Evolutionary conservation across 1,140 invertebrate species (phyloP).

Genomic region (Bombus vancouverensis): DNA sequence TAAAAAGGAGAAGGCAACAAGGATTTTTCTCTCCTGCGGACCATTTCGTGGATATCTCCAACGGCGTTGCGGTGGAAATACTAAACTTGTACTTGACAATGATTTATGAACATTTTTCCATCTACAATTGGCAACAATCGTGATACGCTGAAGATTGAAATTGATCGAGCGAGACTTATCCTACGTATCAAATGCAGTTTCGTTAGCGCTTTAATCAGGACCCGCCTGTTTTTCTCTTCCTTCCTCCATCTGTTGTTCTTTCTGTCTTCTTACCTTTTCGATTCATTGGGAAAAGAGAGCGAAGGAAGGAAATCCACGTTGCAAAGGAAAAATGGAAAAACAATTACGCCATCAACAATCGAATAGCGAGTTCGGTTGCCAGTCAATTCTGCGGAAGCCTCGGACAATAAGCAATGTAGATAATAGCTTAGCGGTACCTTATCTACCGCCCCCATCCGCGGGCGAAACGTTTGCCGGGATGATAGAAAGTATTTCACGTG

Average conservation of each 20-base stretch:
- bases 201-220: conserved; percentile 45
- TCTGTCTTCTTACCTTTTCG: not conserved
- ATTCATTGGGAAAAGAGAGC: not conserved
- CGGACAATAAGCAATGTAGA: conserved; percentile 59
- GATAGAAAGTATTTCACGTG: conserved; percentile 60
- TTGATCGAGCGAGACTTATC: conserved; percentile 55
- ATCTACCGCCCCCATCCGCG: conserved; percentile 17
- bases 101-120: conserved; percentile 53
- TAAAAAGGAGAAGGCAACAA: not conserved
- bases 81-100: conserved; percentile 49
- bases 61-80: not conserved
- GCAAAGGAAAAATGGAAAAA: conserved; percentile 34
- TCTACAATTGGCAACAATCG: conserved; percentile 37
- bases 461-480: conserved; percentile 50
- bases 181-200: conserved; percentile 18
- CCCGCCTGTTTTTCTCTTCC: not conserved
- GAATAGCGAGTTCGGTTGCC: conserved; percentile 28
- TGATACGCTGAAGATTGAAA: conserved; percentile 23
- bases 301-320: too few species aligned
- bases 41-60: not conserved
- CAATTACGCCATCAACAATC: conserved; percentile 36
- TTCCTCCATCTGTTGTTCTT: not conserved
- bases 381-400: conserved; percentile 47
- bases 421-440: conserved; percentile 45
- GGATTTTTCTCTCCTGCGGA: not conserved